Conservation (phyloP, 2,113 vertebrate species). For the Zeus faber region DNA sequence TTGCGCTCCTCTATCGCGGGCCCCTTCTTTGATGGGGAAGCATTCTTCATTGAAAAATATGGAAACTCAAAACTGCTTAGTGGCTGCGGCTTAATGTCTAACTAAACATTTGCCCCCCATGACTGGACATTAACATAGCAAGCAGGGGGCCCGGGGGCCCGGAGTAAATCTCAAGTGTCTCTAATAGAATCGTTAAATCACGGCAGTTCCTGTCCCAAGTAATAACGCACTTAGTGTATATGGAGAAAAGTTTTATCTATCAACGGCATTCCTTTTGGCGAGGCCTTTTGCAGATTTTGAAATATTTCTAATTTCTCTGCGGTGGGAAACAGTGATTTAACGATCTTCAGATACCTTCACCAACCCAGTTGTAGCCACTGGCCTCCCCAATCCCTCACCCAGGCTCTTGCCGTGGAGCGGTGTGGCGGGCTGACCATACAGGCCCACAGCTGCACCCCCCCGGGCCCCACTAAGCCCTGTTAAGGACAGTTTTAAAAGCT, state of each 20-base stretch:
- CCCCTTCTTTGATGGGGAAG: constrained; percentile 11
- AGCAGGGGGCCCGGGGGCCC: constrained; percentile 23
- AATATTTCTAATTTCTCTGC: constrained; percentile 40
- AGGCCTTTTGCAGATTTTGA: constrained; percentile 28
- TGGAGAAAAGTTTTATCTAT: constrained; percentile 31
- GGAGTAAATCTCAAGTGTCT: constrained; percentile 36
- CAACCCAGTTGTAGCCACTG: background rate
- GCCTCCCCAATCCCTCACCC: constrained; percentile 15
- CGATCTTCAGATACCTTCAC: constrained; percentile 20
- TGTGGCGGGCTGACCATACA: constrained; percentile 45
- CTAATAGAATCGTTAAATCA: constrained; percentile 45
- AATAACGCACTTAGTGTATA: constrained; percentile 21
- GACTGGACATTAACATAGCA: constrained; percentile 44
- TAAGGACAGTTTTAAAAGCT: constrained; percentile 78
- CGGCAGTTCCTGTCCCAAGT: constrained; percentile 24
- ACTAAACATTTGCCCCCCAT: constrained; percentile 57
- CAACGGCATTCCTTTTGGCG: constrained; percentile 22
- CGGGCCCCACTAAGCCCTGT: constrained; percentile 60
- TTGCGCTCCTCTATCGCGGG: constrained; percentile 48
- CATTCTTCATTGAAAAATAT: constrained; percentile 21
- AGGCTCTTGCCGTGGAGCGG: constrained; percentile 33
- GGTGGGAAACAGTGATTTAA: constrained; percentile 35
- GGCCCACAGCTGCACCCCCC: constrained; percentile 56
- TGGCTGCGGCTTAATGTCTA: constrained; percentile 44
- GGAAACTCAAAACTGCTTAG: constrained; percentile 35